Conservation (phyloP, 2,113 vertebrate species). For the Sebastes schlegelii region DNA sequence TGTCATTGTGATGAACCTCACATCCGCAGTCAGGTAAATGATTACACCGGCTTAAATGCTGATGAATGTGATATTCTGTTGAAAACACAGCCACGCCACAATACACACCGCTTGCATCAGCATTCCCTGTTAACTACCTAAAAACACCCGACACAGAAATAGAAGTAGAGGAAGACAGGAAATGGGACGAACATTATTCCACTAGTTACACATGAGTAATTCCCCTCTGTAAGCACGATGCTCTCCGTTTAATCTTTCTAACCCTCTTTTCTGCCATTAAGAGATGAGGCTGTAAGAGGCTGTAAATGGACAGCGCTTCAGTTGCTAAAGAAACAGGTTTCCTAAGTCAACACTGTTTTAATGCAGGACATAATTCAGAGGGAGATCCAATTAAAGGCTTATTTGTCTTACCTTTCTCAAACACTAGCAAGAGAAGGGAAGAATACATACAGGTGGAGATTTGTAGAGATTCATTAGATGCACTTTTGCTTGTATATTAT, state of each 20-base stretch:
- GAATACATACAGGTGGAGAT: slow-evolving; percentile 9
- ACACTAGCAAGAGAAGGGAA: background rate
- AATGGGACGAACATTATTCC: background rate
- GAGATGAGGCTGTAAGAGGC: slow-evolving; percentile 19
- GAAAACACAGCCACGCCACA: slow-evolving; percentile 29
- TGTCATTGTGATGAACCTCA: slow-evolving; percentile 8
- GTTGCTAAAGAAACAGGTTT: slow-evolving; percentile 62
- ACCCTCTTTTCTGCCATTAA: slow-evolving; percentile 26
- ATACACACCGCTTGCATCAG: slow-evolving; percentile 60
- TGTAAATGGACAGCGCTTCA: slow-evolving; percentile 12
- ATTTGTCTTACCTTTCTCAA: slow-evolving; percentile 25
- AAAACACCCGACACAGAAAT: background rate
- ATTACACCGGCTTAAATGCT: slow-evolving; percentile 63
- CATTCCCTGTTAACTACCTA: slow-evolving; percentile 41
- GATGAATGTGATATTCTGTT: slow-evolving; percentile 60
- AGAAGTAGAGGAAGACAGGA: background rate
- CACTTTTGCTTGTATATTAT: background rate
- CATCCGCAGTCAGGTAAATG: slow-evolving; percentile 61
- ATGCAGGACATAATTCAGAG: slow-evolving; percentile 12
- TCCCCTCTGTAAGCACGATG: background rate
- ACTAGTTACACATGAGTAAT: background rate
- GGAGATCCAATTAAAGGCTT: slow-evolving; percentile 19
- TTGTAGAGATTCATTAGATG: background rate
- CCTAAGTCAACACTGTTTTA: slow-evolving; percentile 13
- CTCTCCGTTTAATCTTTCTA: slow-evolving; percentile 14